Percentiles rank a stretch among this genome's conserved stretches.
Conservation (phyloP, 2,113 vertebrate species). For the Centropristis striata region DNA sequence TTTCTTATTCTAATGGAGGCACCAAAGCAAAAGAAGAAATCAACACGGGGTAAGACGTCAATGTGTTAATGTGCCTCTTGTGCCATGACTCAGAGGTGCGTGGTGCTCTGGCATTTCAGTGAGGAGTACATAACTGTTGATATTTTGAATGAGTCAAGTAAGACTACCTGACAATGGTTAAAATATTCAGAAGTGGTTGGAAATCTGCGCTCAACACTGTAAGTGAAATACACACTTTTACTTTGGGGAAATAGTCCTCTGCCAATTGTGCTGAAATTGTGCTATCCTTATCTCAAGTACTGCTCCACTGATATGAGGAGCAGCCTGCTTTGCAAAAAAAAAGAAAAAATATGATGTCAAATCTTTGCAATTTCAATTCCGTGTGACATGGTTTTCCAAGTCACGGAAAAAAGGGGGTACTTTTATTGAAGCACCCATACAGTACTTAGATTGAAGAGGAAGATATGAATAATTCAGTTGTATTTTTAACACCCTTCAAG, state of each 20-base stretch:
- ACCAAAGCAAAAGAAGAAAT: background rate
- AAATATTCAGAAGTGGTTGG: conserved; percentile 54
- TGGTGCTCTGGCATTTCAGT: background rate
- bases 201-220: conserved; percentile 74
- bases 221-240: conserved; percentile 82
- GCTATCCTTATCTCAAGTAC: conserved; percentile 89
- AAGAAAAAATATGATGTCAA: conserved; percentile 73
- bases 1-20: background rate
- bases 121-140: background rate
- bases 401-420: conserved; percentile 80
- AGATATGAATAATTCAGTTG: conserved; percentile 1
- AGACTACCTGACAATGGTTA: conserved; percentile 66
- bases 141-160: background rate
- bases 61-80: background rate
- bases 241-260: conserved; percentile 82
- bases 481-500: background rate
- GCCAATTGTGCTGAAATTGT: conserved; percentile 83
- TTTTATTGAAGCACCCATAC: conserved; percentile 23
- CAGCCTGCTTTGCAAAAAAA: conserved; percentile 86
- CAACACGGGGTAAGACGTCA: background rate
- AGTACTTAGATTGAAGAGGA: conserved; percentile 27
- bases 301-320: conserved; percentile 86
- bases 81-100: background rate
- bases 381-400: conserved; percentile 86
- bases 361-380: conserved; percentile 87